Conservation (phyloP, 2,797 vertebrate species). For the Mergus octosetaceus region DNA sequence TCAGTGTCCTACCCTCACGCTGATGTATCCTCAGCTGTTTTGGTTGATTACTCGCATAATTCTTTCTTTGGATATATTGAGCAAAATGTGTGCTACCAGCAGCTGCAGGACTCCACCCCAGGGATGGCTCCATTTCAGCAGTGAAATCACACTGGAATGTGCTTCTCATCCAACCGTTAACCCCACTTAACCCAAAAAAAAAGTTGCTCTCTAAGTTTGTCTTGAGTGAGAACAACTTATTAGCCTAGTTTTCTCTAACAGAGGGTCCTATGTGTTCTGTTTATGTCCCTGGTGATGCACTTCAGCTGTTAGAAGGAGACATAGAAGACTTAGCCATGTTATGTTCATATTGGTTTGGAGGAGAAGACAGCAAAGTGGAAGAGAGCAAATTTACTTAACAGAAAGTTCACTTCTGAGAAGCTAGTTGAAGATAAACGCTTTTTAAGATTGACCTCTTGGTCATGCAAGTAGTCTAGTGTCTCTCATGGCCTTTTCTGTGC, state of each 20-base stretch:
- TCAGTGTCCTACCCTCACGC: background rate
- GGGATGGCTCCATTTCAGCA: constrained; percentile 49
- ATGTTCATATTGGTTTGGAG: background rate
- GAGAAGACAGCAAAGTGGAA: background rate
- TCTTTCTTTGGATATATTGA: constrained; percentile 16
- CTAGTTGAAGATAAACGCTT: background rate
- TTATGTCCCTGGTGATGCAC: background rate
- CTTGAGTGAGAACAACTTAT: background rate
- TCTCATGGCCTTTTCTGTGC: background rate
- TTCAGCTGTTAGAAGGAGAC: background rate
- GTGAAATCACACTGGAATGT: constrained; percentile 54
- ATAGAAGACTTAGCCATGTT: background rate
- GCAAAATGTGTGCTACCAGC: constrained; percentile 31
- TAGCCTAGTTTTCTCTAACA: background rate
- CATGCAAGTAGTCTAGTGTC: background rate
- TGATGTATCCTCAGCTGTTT: background rate
- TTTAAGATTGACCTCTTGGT: background rate
- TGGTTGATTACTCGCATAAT: background rate
- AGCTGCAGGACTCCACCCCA: constrained; percentile 54
- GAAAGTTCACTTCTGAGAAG: background rate
- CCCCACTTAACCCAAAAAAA: constrained; percentile 31
- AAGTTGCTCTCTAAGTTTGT: background rate
- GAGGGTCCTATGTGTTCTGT: background rate
- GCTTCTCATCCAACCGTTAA: constrained; percentile 6
- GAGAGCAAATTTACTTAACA: background rate